Conservation (phyloP, 30 jellyfish, hydroid and myxozoan genomes). For the Mastigias papua region DNA sequence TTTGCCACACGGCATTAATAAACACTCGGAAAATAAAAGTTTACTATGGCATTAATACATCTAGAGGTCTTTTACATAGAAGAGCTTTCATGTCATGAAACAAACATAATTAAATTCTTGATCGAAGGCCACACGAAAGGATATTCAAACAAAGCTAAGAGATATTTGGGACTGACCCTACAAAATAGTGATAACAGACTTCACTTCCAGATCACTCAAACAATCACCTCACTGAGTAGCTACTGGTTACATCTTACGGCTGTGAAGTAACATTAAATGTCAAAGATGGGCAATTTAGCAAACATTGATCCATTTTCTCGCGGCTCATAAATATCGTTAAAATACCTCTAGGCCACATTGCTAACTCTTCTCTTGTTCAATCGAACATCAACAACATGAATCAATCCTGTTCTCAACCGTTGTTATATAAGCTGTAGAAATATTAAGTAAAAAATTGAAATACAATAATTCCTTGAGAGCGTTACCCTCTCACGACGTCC, state of each 20-base stretch:
- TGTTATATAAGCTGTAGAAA: constrained; percentile 69
- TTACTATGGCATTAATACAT: no score
- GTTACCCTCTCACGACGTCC: constrained; percentile 13
- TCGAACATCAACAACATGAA: constrained; percentile 75
- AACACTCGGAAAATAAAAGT: no score
- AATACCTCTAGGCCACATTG: constrained; percentile 73
- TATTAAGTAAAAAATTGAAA: constrained; percentile 53
- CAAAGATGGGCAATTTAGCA: constrained; percentile 12
- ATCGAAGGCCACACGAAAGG: no score
- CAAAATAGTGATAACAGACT: no score
- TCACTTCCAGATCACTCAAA: background rate
- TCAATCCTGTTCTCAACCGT: constrained; percentile 74
- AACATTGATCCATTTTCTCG: constrained; percentile 17
- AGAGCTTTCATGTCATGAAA: no score
- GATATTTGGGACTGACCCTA: no score
- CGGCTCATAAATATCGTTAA: constrained; percentile 68
- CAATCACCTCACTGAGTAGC: background rate
- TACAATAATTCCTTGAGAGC: constrained; percentile 18
- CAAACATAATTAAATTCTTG: no score
- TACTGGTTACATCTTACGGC: background rate
- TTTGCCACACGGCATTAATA: no score
- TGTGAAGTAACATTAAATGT: background rate
- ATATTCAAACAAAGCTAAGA: no score
- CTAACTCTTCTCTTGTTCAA: constrained; percentile 69
- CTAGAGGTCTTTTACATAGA: no score